Conservation (phyloP, 2,113 vertebrate genomes). For the Bujurquina vittata region DNA sequence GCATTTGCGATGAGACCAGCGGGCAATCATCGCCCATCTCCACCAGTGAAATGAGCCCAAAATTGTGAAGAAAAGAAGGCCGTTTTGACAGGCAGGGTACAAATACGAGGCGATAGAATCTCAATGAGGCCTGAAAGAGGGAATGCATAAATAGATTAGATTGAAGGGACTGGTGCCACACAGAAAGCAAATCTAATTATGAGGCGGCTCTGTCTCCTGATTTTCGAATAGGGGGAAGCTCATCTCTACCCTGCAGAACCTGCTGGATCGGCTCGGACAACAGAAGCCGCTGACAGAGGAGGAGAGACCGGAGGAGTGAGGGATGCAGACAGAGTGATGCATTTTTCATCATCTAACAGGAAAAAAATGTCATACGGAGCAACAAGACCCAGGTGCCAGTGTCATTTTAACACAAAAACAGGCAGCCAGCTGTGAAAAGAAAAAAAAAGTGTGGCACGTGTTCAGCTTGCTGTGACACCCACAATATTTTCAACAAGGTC, state of each 20-base stretch:
- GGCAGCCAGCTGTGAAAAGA: slow-evolving; percentile 41
- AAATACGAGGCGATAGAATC: slow-evolving; percentile 82
- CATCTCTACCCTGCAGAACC: slow-evolving; percentile 70
- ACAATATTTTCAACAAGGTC: slow-evolving; percentile 19
- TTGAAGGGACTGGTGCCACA: slow-evolving; percentile 76
- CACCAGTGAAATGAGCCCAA: slow-evolving; percentile 77
- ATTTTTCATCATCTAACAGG: slow-evolving; percentile 61
- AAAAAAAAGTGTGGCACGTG: slow-evolving; percentile 33
- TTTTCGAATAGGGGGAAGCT: slow-evolving; percentile 70
- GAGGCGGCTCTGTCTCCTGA: slow-evolving; percentile 72
- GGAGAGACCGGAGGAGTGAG: neutral
- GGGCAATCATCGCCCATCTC: slow-evolving; percentile 77
- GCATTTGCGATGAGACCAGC: slow-evolving; percentile 71
- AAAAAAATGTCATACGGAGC: slow-evolving; percentile 34
- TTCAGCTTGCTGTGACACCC: slow-evolving; percentile 27
- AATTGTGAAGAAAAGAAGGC: slow-evolving; percentile 76
- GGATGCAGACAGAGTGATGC: neutral
- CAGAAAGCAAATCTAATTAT: slow-evolving; percentile 83
- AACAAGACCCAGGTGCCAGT: slow-evolving; percentile 40
- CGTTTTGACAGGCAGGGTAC: slow-evolving; percentile 79
- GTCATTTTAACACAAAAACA: slow-evolving; percentile 46
- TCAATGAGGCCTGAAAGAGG: slow-evolving; percentile 82
- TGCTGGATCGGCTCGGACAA: slow-evolving; percentile 66
- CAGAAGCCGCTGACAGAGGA: slow-evolving; percentile 45
- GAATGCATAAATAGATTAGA: slow-evolving; percentile 83